Conservation (phyloP, 1,140 invertebrate species). For the Diorhabda elongata region DNA sequence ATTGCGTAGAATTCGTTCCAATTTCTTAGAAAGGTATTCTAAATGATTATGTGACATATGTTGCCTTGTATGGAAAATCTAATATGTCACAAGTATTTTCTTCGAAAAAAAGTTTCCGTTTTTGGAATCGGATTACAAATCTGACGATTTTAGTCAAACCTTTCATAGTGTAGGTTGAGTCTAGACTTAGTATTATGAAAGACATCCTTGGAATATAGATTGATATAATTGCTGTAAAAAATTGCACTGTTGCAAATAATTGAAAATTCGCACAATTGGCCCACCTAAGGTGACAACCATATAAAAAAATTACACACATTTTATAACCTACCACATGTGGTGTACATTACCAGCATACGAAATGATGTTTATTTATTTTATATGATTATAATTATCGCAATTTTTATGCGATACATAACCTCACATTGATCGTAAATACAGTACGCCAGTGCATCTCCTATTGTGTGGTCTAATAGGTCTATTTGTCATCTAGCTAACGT, state of each 20-base stretch:
- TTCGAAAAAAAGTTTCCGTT: too few species aligned
- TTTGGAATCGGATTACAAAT: too few species aligned
- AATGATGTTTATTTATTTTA: slow-evolving; percentile 23
- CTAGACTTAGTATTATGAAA: too few species aligned
- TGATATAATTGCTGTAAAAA: not conserved
- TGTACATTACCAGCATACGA: not conserved
- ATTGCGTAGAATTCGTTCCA: too few species aligned
- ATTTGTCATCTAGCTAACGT: slow-evolving; percentile 17
- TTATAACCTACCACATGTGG: slow-evolving; percentile 14
- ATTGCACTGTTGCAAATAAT: not conserved
- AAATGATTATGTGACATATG: too few species aligned
- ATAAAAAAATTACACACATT: slow-evolving; percentile 15
- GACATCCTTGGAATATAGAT: too few species aligned
- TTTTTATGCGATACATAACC: slow-evolving; percentile 17
- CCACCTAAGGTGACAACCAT: slow-evolving; percentile 10
- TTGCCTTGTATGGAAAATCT: too few species aligned
- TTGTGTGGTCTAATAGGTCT: slow-evolving; percentile 23
- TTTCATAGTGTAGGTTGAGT: too few species aligned
- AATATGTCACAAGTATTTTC: too few species aligned
- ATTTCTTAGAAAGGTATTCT: too few species aligned
- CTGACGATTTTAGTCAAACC: too few species aligned
- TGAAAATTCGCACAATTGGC: slow-evolving; percentile 1
- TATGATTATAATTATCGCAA: slow-evolving; percentile 22
- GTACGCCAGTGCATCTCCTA: slow-evolving; percentile 21
- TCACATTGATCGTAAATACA: slow-evolving; percentile 19